A percentile compares a stretch with the other conserved stretches of the same genome.
Conservation (phyloP, 2,888 invertebrate genomes). For the Temnothorax ravouxi region DNA sequence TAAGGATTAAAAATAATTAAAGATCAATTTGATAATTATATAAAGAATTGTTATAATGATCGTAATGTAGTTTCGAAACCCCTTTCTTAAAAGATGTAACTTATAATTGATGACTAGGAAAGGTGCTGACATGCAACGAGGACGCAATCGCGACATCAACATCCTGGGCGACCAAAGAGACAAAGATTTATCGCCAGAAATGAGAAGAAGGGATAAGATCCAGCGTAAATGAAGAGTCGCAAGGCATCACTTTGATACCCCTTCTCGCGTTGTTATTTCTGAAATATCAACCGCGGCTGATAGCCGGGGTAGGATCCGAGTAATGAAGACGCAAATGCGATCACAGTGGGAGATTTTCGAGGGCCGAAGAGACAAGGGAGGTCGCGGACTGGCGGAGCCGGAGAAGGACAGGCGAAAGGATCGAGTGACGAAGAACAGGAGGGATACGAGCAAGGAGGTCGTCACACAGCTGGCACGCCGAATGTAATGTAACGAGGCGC, state of each 20-base stretch:
- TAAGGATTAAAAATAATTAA: neutral
- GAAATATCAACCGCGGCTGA: constrained; percentile 52
- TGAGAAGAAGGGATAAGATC: constrained; percentile 44
- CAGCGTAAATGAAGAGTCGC: constrained; percentile 47
- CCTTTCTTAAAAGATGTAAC: constrained; percentile 23
- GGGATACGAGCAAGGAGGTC: constrained; percentile 63
- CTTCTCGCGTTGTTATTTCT: constrained; percentile 62
- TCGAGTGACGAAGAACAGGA: constrained; percentile 35
- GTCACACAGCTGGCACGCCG: constrained; percentile 73
- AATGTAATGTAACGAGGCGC: constrained; percentile 79
- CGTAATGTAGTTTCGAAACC: neutral
- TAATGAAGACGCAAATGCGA: constrained; percentile 64
- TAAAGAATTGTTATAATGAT: neutral
- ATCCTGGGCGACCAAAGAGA: constrained; percentile 25
- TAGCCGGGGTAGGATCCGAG: constrained; percentile 62
- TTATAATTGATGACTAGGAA: constrained; percentile 25
- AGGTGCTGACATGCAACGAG: constrained; percentile 20
- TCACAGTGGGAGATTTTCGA: constrained; percentile 55
- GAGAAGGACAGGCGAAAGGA: constrained; percentile 57
- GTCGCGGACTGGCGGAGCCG: constrained; percentile 14
- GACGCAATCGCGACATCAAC: neutral
- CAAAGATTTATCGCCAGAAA: constrained; percentile 53
- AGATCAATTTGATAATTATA: neutral
- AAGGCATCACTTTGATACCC: constrained; percentile 36
- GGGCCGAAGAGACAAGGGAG: constrained; percentile 51